Evolutionary conservation across 2,888 invertebrate genomes (phyloP), one percentile per base, ranked within the genome.

Genomic region (Chloroclystis v-ata): DNA sequence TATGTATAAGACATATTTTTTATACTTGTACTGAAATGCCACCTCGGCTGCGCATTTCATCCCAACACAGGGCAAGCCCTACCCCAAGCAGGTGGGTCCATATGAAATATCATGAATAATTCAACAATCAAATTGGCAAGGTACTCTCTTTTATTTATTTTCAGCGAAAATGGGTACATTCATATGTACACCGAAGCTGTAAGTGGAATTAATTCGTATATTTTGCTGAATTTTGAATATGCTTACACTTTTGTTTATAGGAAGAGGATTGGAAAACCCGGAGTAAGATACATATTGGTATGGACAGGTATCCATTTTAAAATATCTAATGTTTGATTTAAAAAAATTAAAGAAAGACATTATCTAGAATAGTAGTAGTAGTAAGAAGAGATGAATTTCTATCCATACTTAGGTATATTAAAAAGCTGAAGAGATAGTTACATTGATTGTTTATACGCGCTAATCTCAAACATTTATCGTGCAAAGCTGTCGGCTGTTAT

Each of bases 121-220:
- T 85, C 86, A 86, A 78, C 76, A 75, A 79, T 80, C 77, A 81
- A 85, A 85, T 85, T 81, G 82, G 78, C 80, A 76, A 83, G 81
- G 82, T 81, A 72, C 72, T 69, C 63, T 67, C 76, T 76, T 80
- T 81, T 85, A 83, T 84, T 85, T 85, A 83, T 82, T 81, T 81
- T 76, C 61, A 60, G 63, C 65, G 65, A 65, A 63, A 74, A 84
- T 67, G 65, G 72, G 30, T 75, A 80, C 78, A 75, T 76, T 66
- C 70, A 69, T 75, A 71, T 63, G 65, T 74, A 69, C 45, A 28
- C 47, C 37, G 32, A 16, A 33, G 28, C 59, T 44, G 52, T 52
- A 53, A 44, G 49, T 52, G 47, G 59, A 63, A 63, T 67, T 63
- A 68, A 60, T 64, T 59, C 55, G 41, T 41, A 37, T 43, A 42